A percentile compares a stretch with the other conserved stretches of the same genome.
phyloP scores from a whole-genome alignment of 2,888 invertebrate genomes.

The Stictocephala bisonia region DNA sequence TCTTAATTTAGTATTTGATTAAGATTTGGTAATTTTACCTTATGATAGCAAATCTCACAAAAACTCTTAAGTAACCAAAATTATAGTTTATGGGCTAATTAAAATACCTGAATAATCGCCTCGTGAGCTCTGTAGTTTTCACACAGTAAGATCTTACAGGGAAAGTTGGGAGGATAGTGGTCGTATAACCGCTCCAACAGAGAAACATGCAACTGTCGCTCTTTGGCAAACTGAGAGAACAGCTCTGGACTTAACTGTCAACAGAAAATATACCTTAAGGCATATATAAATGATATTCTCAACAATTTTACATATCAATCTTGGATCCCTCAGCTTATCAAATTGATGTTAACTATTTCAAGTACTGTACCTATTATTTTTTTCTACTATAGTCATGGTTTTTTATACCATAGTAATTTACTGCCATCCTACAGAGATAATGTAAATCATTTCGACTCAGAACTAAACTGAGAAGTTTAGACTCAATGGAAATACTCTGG shows the following conservation, averaged over 20 bases:
- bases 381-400: too few relatives aligned
- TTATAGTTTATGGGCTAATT: too few relatives aligned
- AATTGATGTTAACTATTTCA: not conserved
- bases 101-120: slow-evolving; percentile 74
- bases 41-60: too few relatives aligned
- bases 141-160: slow-evolving; percentile 82
- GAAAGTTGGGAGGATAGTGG: slow-evolving; percentile 77
- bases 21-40: too few relatives aligned
- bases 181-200: slow-evolving; percentile 82
- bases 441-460: too few relatives aligned
- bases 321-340: not conserved
- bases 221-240: slow-evolving; percentile 78
- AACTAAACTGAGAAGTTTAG: too few relatives aligned
- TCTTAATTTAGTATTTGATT: too few relatives aligned
- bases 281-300: not conserved
- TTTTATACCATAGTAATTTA: too few relatives aligned
- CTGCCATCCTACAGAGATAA: too few relatives aligned
- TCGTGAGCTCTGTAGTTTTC: slow-evolving; percentile 87
- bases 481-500: too few relatives aligned
- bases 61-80: too few relatives aligned
- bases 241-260: slow-evolving; percentile 83
- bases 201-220: slow-evolving; percentile 77
- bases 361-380: too few relatives aligned
- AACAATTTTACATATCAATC: slow-evolving; percentile 2
- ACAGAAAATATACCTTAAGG: slow-evolving; percentile 47